phyloP scores from a whole-genome alignment of 1,140 invertebrate species.

The Drosophila littoralis region DNA sequence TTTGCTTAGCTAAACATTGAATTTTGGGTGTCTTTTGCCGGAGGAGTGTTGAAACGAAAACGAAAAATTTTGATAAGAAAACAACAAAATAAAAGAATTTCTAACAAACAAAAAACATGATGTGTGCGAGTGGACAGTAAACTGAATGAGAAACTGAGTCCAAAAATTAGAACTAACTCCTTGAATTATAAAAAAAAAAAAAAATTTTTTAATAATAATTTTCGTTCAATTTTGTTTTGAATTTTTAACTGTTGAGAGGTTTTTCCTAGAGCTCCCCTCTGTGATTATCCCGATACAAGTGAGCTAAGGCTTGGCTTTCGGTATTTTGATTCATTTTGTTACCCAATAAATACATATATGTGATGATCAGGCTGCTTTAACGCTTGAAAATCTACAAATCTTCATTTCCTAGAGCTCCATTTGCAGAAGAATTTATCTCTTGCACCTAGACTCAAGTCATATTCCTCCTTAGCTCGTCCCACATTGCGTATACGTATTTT shows the following conservation, averaged over 20 bases:
- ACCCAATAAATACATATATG: too few species aligned
- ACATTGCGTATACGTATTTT: conserved; percentile 30
- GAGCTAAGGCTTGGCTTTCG: too few species aligned
- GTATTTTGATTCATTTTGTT: too few species aligned
- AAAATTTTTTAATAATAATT: conserved; percentile 6
- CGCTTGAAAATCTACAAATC: neutral
- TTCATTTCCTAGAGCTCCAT: neutral
- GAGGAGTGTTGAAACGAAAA: conserved; percentile 55
- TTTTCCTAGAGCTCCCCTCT: neutral
- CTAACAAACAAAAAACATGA: conserved; percentile 75
- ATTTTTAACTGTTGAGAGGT: neutral
- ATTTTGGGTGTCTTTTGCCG: conserved; percentile 64
- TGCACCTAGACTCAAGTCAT: neutral
- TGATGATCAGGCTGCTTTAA: too few species aligned
- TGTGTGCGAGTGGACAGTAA: conserved; percentile 59
- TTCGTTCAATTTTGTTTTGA: neutral
- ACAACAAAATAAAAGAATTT: conserved; percentile 68
- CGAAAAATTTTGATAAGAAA: conserved; percentile 64
- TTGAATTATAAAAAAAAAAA: conserved; percentile 9
- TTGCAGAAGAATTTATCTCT: neutral
- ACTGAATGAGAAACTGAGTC: conserved; percentile 36
- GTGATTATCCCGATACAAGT: too few species aligned
- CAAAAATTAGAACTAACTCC: neutral
- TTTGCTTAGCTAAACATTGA: conserved; percentile 68
- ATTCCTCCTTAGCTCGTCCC: conserved; percentile 4